Conservation (phyloP, 2,113 vertebrate genomes). For the Cathartes aura region DNA sequence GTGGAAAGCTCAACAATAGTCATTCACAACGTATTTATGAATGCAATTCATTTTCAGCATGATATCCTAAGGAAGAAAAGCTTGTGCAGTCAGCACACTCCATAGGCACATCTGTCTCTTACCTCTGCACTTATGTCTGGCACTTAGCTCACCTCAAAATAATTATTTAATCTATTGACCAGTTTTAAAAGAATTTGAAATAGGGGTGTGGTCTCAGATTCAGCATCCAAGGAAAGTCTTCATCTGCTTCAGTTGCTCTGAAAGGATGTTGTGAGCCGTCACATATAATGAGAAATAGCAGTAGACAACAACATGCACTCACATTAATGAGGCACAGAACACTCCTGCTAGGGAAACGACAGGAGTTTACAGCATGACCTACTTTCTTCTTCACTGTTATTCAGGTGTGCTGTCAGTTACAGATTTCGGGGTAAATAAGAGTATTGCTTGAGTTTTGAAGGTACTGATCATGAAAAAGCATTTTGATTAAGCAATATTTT, state of each 20-base stretch:
- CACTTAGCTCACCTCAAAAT: not conserved
- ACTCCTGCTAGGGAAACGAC: not conserved
- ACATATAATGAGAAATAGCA: not conserved
- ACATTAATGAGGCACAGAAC: not conserved
- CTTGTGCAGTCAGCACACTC: not conserved
- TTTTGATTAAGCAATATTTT: not conserved
- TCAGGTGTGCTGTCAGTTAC: not conserved
- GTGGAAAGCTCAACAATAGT: not conserved
- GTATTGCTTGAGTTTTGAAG: not conserved
- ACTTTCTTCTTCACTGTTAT: not conserved
- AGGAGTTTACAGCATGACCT: not conserved
- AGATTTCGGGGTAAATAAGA: not conserved
- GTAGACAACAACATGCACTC: not conserved
- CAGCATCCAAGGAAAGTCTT: not conserved
- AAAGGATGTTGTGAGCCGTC: not conserved
- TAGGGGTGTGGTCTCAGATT: not conserved
- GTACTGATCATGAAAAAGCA: not conserved
- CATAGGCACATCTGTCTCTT: accelerated
- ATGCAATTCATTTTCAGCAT: not conserved
- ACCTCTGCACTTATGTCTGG: not conserved
- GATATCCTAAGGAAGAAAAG: not conserved
- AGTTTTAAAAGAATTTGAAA: not conserved
- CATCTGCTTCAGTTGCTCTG: not conserved
- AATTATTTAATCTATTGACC: not conserved
- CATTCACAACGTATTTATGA: not conserved